Evolutionary conservation across 2,113 vertebrate genomes (phyloP).

Genomic region (Oncorhynchus nerka): DNA sequence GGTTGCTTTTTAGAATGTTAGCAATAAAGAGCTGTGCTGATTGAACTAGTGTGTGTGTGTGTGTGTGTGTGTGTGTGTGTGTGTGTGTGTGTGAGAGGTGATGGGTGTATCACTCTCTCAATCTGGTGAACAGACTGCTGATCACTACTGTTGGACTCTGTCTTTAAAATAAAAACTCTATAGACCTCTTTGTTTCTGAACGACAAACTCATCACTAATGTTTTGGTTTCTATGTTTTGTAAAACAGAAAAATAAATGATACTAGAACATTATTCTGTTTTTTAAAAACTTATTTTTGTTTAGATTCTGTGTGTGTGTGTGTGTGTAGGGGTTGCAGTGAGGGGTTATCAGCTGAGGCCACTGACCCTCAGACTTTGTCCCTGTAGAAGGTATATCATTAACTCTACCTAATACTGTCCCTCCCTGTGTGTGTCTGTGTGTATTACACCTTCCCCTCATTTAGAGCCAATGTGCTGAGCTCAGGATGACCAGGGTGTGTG

Average conservation of each 20-base stretch:
- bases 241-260: slow-evolving; percentile 71
- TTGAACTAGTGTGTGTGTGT: neutral
- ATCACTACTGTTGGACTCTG: slow-evolving; percentile 58
- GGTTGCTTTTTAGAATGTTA: slow-evolving; percentile 16
- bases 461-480: too few relatives aligned
- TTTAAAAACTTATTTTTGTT: neutral
- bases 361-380: slow-evolving; percentile 70
- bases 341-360: slow-evolving; percentile 19
- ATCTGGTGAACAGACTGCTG: slow-evolving; percentile 18
- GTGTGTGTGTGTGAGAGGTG: neutral
- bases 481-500: too few relatives aligned
- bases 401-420: slow-evolving; percentile 32
- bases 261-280: slow-evolving; percentile 49
- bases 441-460: too few relatives aligned
- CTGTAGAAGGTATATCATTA: slow-evolving; percentile 64
- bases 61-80: neutral
- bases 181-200: slow-evolving; percentile 57
- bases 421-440: neutral
- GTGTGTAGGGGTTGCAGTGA: neutral
- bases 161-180: slow-evolving; percentile 58
- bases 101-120: slow-evolving; percentile 19
- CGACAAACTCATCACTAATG: slow-evolving; percentile 62
- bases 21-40: slow-evolving; percentile 35
- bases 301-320: neutral
- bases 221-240: slow-evolving; percentile 69